Conservation (phyloP, 2,888 invertebrate genomes). For the Gortyna flavago region DNA sequence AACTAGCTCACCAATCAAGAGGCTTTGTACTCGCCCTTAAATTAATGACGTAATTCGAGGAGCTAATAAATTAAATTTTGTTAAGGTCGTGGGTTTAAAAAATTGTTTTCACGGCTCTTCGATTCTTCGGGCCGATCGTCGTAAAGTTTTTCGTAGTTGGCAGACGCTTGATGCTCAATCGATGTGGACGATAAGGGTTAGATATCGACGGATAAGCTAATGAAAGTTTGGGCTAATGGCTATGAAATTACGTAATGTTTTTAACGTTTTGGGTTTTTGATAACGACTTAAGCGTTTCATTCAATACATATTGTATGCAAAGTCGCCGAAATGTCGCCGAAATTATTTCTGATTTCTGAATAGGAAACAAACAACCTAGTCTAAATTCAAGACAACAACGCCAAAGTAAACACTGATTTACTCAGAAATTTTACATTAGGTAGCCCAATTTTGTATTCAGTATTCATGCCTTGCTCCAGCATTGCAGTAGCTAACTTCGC, state of each 20-base stretch:
- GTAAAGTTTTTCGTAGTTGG: constrained; percentile 22
- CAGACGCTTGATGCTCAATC: constrained; percentile 23
- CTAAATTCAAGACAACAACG: constrained; percentile 16
- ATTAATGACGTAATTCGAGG: constrained; percentile 37
- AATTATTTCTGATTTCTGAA: neutral
- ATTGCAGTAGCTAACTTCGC: constrained; percentile 22
- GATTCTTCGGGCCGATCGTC: constrained; percentile 2
- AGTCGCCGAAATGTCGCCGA: too few species aligned
- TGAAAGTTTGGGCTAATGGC: constrained; percentile 29
- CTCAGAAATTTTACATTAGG: constrained; percentile 17
- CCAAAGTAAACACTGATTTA: constrained; percentile 28
- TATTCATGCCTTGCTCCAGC: constrained; percentile 45
- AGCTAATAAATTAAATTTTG: constrained; percentile 33
- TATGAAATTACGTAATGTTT: constrained; percentile 19
- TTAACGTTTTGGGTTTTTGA: constrained; percentile 7
- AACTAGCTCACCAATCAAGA: constrained; percentile 24
- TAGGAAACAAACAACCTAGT: neutral
- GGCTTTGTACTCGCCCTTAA: constrained; percentile 27
- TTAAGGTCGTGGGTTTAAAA: constrained; percentile 19
- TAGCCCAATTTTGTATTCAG: constrained; percentile 47
- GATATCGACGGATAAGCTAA: neutral
- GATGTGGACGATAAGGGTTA: constrained; percentile 23
- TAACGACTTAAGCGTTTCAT: constrained; percentile 5
- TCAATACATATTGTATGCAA: neutral
- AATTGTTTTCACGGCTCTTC: constrained; percentile 2